phyloP scores from a whole-genome alignment of 2,888 invertebrate genomes.

The Hypolimnas misippus region DNA sequence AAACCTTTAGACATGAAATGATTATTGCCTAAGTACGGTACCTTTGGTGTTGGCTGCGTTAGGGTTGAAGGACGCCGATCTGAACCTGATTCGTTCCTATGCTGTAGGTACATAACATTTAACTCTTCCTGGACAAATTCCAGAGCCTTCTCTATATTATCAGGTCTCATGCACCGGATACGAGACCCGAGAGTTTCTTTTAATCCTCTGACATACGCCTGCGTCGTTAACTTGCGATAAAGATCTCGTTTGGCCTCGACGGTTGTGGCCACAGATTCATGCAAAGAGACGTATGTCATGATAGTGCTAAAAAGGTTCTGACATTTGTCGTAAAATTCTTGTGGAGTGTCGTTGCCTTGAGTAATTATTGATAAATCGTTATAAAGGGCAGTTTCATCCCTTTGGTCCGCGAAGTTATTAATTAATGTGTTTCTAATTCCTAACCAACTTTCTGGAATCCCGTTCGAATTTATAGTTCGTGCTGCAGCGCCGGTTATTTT shows the following conservation, averaged over 20 bases:
- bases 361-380: constrained; percentile 33
- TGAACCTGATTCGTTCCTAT: neutral
- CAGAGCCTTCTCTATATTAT: constrained; percentile 6
- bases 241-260: constrained; percentile 31
- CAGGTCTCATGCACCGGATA: neutral
- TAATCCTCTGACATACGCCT: constrained; percentile 1
- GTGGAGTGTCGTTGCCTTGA: neutral
- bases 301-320: constrained; percentile 24
- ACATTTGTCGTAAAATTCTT: neutral
- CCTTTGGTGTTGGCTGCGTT: neutral
- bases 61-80: neutral
- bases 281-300: constrained; percentile 23
- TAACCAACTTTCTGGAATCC: constrained; percentile 43
- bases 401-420: constrained; percentile 42
- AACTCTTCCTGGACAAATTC: constrained; percentile 14
- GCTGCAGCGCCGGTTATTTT: constrained; percentile 44
- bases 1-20: constrained; percentile 1
- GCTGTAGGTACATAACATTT: constrained; percentile 1
- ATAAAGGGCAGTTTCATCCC: constrained; percentile 44
- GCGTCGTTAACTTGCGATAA: neutral
- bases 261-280: constrained; percentile 26
- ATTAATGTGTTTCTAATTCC: constrained; percentile 42
- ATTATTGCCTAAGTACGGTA: neutral
- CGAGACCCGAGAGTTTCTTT: constrained; percentile 3
- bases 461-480: constrained; percentile 44